phyloP scores from a whole-genome alignment of 2,113 vertebrate genomes.

The Myrmophylax atrothorax region DNA sequence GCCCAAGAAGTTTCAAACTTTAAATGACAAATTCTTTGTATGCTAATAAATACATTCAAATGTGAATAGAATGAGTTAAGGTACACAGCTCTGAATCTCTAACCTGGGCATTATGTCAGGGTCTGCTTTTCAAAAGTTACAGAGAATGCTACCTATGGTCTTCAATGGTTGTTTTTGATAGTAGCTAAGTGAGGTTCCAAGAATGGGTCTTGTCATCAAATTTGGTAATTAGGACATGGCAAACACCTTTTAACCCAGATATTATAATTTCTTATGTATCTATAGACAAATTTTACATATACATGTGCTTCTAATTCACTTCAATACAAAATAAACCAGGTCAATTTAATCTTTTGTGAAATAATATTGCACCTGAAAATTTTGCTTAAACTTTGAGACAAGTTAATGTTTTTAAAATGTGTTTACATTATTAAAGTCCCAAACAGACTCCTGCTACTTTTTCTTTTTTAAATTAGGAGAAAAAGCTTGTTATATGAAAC shows the following conservation, averaged over 20 bases:
- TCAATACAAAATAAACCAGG: not conserved
- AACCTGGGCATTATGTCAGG: not conserved
- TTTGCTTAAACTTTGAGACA: not conserved
- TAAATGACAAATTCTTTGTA: not conserved
- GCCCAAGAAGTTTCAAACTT: not conserved
- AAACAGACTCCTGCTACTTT: not conserved
- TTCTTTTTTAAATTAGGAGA: not conserved
- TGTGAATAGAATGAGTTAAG: not conserved
- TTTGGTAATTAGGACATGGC: not conserved
- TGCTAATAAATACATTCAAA: not conserved
- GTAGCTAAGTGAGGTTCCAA: not conserved
- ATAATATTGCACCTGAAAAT: not conserved
- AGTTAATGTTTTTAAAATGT: not conserved
- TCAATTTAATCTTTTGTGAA: not conserved
- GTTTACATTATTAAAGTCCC: not conserved
- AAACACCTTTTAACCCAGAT: not conserved
- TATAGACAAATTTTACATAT: not conserved
- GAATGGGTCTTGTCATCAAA: not conserved
- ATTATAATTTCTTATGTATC: not conserved
- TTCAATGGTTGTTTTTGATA: not conserved
- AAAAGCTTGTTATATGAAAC: not conserved
- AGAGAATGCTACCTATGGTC: rapidly evolving
- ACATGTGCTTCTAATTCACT: not conserved
- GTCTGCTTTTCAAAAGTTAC: not conserved
- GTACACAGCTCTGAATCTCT: not conserved